Evolutionary conservation across 2,797 vertebrate species (phyloP).

Genomic region (Arremon brunneinucha): DNA sequence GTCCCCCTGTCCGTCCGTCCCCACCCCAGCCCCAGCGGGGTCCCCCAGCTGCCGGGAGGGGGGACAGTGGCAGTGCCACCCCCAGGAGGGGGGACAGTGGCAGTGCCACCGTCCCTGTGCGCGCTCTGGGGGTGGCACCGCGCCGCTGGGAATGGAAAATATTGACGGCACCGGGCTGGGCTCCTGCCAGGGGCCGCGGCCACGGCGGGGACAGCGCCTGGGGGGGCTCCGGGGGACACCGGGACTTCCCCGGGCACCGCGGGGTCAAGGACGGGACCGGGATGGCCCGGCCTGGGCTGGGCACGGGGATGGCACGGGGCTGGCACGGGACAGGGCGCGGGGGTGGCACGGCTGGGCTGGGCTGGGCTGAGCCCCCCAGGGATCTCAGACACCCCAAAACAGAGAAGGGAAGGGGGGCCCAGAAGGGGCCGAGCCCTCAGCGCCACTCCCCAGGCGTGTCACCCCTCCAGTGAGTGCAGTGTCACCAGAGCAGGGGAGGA

Average conservation of each 20-base stretch:
- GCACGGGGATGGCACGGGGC: too few relatives aligned
- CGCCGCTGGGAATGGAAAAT: constrained; percentile 29
- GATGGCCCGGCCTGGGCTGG: neutral
- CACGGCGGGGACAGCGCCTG: neutral
- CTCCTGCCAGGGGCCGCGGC: neutral
- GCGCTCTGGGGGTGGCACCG: neutral
- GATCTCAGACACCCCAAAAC: neutral
- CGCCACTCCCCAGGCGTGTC: rapidly evolving
- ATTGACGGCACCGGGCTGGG: neutral
- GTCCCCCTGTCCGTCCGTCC: neutral
- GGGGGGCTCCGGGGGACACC: neutral
- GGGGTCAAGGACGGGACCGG: neutral
- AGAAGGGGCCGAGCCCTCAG: rapidly evolving
- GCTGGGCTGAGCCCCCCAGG: rapidly evolving
- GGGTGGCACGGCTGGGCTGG: neutral
- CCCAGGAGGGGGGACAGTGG: neutral
- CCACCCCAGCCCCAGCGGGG: neutral
- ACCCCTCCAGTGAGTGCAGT: rapidly evolving
- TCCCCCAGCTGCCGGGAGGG: neutral
- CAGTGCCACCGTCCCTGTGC: neutral
- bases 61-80: too few relatives aligned
- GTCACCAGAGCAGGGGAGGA: neutral
- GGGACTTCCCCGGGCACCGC: neutral
- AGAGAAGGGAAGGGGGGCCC: neutral
- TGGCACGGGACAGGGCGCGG: neutral